A percentile compares a stretch with the other conserved stretches of the same genome.
phyloP scores from a whole-genome alignment of 1,140 invertebrate species.

The Episyrphus balteatus region DNA sequence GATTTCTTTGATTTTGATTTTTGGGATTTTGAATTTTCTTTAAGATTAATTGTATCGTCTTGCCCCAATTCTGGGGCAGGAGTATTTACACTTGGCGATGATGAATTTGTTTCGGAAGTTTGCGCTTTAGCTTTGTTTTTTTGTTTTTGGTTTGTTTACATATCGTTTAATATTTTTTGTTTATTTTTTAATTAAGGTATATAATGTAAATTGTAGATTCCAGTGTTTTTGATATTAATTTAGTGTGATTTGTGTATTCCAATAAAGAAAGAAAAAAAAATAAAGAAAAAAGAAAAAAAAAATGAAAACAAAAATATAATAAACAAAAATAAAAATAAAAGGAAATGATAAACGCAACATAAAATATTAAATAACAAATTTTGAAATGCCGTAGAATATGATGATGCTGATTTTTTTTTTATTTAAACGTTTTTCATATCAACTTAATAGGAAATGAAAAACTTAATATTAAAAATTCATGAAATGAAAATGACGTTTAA shows the following conservation, averaged over 20 bases:
- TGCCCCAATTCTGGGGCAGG: not conserved
- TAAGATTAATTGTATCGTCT: not conserved
- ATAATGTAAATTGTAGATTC: not conserved
- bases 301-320: conserved; percentile 8
- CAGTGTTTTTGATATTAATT: conserved; percentile 10
- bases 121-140: not conserved
- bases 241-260: conserved; percentile 8
- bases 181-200: not conserved
- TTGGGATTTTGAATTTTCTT: not conserved
- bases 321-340: conserved; percentile 4
- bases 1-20: not conserved
- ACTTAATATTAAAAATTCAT: too few relatives aligned
- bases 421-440: too few relatives aligned
- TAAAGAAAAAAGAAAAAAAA: conserved; percentile 9
- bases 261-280: conserved; percentile 4
- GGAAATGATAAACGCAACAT: conserved; percentile 1
- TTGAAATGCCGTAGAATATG: too few relatives aligned
- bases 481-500: too few relatives aligned
- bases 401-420: too few relatives aligned
- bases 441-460: too few relatives aligned
- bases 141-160: not conserved
- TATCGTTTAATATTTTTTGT: conserved; percentile 1
- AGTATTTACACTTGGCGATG: not conserved
- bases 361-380: too few relatives aligned
- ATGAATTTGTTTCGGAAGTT: conserved; percentile 4